Conservation (phyloP, 1,140 invertebrate species). For the Triops cancriformis region DNA sequence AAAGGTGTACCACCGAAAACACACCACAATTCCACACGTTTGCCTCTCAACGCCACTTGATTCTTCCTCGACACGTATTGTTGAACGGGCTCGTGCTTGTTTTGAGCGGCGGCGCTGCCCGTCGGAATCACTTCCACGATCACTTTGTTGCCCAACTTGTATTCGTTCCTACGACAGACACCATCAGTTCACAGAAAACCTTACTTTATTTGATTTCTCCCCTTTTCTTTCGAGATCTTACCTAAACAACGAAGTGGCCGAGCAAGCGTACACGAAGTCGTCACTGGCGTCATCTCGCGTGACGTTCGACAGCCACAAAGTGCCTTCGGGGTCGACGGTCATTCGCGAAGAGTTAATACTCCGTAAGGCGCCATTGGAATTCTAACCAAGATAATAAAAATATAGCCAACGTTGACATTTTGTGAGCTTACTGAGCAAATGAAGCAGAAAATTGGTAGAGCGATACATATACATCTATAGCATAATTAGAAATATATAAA, state of each 20-base stretch:
- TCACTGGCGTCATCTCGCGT: constrained; percentile 70
- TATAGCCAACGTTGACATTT: too few relatives aligned
- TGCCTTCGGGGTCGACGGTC: constrained; percentile 87
- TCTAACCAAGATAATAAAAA: constrained; percentile 36
- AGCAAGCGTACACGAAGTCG: constrained; percentile 78
- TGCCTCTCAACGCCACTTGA: constrained; percentile 70
- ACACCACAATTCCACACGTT: constrained; percentile 72
- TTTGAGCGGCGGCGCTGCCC: constrained; percentile 62
- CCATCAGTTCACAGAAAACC: not conserved
- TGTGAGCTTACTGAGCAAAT: too few relatives aligned
- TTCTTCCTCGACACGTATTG: constrained; percentile 81
- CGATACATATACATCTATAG: too few relatives aligned
- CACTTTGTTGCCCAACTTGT: constrained; percentile 79
- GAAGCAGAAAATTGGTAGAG: too few relatives aligned
- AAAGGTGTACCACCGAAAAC: constrained; percentile 83
- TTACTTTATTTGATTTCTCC: not conserved
- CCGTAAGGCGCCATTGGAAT: constrained; percentile 63
- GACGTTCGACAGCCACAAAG: constrained; percentile 88
- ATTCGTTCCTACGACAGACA: constrained; percentile 57
- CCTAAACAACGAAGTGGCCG: constrained; percentile 70
- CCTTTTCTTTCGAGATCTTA: constrained; percentile 28
- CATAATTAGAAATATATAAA: too few relatives aligned
- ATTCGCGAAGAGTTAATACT: constrained; percentile 87
- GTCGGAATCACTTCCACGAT: constrained; percentile 65
- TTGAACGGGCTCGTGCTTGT: constrained; percentile 60